Evolutionary conservation across 2,797 vertebrate species (phyloP).

Genomic region (Semotilus atromaculatus): DNA sequence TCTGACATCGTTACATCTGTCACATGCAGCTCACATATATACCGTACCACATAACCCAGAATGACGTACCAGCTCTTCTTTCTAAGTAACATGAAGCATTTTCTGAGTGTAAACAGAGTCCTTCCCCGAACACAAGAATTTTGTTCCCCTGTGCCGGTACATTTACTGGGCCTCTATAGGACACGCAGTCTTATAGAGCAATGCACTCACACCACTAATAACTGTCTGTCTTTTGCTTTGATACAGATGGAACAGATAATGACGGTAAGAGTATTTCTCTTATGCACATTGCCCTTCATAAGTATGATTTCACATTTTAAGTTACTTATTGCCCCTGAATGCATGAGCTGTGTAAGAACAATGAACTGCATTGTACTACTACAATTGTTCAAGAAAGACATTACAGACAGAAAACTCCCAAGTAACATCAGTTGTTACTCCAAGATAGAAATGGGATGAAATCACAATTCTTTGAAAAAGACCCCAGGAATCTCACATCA

Average conservation of each 20-base stretch:
- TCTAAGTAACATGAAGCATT: conserved; percentile 49
- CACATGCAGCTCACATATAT: not conserved
- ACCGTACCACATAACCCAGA: conserved; percentile 11
- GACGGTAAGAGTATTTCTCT: conserved; percentile 53
- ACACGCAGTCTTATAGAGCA: conserved; percentile 43
- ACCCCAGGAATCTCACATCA: not conserved
- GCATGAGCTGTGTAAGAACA: conserved; percentile 1
- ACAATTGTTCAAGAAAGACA: not conserved
- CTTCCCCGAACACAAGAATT: conserved; percentile 54
- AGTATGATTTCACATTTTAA: not conserved
- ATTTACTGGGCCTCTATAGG: conserved; percentile 47
- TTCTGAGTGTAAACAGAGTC: conserved; percentile 58
- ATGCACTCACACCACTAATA: conserved; percentile 14
- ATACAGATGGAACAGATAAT: conserved; percentile 57
- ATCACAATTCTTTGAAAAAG: not conserved
- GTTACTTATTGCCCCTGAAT: not conserved
- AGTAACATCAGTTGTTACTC: not conserved
- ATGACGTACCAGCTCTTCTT: conserved; percentile 50
- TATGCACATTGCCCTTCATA: not conserved
- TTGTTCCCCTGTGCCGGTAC: conserved; percentile 57
- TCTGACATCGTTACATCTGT: not conserved
- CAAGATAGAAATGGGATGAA: conserved; percentile 2
- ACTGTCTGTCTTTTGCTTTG: conserved; percentile 32
- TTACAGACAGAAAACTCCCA: not conserved
- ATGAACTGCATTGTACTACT: not conserved